Evolutionary conservation across 2,888 invertebrate genomes (phyloP).

Genomic region (Ethmia dodecea): DNA sequence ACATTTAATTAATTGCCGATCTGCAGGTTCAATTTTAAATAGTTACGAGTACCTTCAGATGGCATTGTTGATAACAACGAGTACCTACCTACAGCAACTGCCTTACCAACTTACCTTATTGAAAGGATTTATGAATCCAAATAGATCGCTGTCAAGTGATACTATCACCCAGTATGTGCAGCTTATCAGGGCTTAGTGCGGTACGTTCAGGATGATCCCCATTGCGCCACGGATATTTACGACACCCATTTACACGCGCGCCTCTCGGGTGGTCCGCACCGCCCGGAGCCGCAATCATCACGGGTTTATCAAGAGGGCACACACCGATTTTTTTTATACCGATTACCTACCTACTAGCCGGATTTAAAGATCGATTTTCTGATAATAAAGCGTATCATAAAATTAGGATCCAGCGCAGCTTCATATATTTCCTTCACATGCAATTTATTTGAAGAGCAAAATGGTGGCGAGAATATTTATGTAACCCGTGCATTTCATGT

Average conservation of each 20-base stretch:
- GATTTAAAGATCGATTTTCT: too few relatives aligned
- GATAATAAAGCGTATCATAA: too few relatives aligned
- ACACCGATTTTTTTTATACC: too few relatives aligned
- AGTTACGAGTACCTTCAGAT: too few relatives aligned
- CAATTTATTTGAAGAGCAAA: too few relatives aligned
- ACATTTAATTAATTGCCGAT: too few relatives aligned
- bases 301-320: constrained; percentile 54
- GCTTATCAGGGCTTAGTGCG: constrained; percentile 54
- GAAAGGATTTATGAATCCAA: constrained; percentile 38
- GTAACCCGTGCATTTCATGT: too few relatives aligned
- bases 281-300: constrained; percentile 28
- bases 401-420: background rate
- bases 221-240: constrained; percentile 65
- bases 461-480: too few relatives aligned
- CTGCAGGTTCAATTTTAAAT: background rate
- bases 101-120: background rate
- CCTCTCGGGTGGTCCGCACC: constrained; percentile 56
- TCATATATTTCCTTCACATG: too few relatives aligned
- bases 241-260: constrained; percentile 42
- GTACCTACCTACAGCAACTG: background rate
- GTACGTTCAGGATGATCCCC: constrained; percentile 48
- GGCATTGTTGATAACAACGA: background rate
- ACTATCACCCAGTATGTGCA: constrained; percentile 29
- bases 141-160: constrained; percentile 32
- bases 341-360: too few relatives aligned